phyloP scores from a whole-genome alignment of 2,888 invertebrate genomes.

The Sarcophaga caerulescens region DNA sequence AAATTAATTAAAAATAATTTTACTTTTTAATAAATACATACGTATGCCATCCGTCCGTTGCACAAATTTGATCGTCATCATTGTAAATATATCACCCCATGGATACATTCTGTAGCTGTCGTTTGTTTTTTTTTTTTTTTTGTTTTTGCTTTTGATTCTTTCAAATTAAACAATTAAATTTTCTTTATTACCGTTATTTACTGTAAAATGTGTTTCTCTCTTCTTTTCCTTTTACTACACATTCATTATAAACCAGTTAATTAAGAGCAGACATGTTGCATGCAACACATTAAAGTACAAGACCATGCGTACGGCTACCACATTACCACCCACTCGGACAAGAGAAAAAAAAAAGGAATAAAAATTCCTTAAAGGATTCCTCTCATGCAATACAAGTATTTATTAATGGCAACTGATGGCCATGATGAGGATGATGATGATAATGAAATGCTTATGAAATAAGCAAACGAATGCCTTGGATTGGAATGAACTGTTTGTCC shows the following conservation, averaged over 20 bases:
- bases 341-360: background rate
- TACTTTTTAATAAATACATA: background rate
- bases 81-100: background rate
- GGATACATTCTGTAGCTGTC: background rate
- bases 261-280: slow-evolving; percentile 40
- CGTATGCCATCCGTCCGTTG: background rate
- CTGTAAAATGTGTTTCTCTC: background rate
- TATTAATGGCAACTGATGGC: background rate
- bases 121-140: no score
- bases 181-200: background rate
- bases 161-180: background rate
- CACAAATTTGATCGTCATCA: slow-evolving; percentile 4
- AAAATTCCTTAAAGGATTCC: slow-evolving; percentile 37
- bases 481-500: background rate
- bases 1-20: background rate
- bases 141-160: background rate
- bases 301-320: background rate
- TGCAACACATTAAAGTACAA: background rate
- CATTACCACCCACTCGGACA: background rate
- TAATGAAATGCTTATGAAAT: background rate
- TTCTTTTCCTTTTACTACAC: background rate
- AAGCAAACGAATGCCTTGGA: background rate
- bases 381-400: background rate
- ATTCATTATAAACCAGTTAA: slow-evolving; percentile 52
- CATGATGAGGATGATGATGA: no score